A percentile compares a stretch with the other conserved stretches of the same genome.
phyloP scores from a whole-genome alignment of 2,113 vertebrate genomes.

The Pelusios castaneus region DNA sequence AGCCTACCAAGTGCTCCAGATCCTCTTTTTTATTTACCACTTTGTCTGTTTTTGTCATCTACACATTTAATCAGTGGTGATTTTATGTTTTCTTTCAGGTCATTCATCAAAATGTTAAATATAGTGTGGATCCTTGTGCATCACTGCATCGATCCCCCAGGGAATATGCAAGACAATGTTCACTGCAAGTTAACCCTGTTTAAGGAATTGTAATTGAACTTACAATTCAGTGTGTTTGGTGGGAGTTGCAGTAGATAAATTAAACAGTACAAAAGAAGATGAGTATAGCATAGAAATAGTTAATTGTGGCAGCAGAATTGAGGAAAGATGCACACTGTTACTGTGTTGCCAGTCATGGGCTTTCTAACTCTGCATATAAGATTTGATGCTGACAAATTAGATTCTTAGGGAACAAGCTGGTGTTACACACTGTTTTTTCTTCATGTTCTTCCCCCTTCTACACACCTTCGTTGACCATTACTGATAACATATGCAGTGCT shows the following conservation, averaged over 20 bases:
- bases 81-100: neutral
- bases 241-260: neutral
- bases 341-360: neutral
- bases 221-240: neutral
- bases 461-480: conserved; percentile 40
- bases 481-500: neutral
- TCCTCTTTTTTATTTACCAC: neutral
- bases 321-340: neutral
- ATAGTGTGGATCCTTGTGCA: neutral
- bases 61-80: neutral
- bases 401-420: neutral
- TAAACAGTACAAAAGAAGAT: neutral
- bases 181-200: neutral
- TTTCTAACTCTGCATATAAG: neutral
- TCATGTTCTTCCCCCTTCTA: conserved; percentile 33
- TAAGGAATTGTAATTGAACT: neutral
- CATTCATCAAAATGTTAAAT: neutral
- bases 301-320: conserved; percentile 7
- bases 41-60: neutral
- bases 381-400: conserved; percentile 16
- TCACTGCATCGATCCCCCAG: neutral
- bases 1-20: neutral
- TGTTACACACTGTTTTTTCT: neutral
- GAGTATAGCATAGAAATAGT: conserved; percentile 24
- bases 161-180: neutral